Conservation (phyloP, 2,797 vertebrate genomes). For the Silurus lanzhouensis region DNA sequence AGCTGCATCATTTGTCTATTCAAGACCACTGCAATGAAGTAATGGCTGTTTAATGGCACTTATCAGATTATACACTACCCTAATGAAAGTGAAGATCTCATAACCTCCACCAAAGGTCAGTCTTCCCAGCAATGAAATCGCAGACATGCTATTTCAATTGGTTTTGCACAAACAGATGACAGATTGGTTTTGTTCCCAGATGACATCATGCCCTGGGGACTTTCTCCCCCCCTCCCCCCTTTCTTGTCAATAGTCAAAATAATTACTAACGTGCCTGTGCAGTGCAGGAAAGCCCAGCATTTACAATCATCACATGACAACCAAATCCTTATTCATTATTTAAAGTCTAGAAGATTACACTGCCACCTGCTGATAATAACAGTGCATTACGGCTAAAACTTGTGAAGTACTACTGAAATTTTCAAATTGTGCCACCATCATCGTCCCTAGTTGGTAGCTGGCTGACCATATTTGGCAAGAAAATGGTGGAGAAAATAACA, state of each 20-base stretch:
- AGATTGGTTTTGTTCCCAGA: background rate
- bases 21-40: slow-evolving; percentile 69
- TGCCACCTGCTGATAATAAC: slow-evolving; percentile 46
- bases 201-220: background rate
- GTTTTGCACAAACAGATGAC: slow-evolving; percentile 72
- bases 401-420: background rate
- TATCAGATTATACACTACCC: slow-evolving; percentile 74
- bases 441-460: background rate
- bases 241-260: background rate
- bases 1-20: background rate
- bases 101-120: slow-evolving; percentile 76
- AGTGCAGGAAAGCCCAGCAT: background rate
- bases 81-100: slow-evolving; percentile 78
- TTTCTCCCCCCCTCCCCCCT: background rate
- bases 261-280: background rate
- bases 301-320: background rate
- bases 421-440: background rate
- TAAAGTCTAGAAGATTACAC: slow-evolving; percentile 22
- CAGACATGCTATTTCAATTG: slow-evolving; percentile 65
- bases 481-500: background rate
- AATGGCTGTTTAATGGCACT: slow-evolving; percentile 58
- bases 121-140: slow-evolving; percentile 68
- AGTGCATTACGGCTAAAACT: slow-evolving; percentile 9
- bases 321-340: background rate
- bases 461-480: background rate